Base-by-base conservation (phyloP, 2,888 invertebrate species). In the Dryocosmus kuriphilus region DNA sequence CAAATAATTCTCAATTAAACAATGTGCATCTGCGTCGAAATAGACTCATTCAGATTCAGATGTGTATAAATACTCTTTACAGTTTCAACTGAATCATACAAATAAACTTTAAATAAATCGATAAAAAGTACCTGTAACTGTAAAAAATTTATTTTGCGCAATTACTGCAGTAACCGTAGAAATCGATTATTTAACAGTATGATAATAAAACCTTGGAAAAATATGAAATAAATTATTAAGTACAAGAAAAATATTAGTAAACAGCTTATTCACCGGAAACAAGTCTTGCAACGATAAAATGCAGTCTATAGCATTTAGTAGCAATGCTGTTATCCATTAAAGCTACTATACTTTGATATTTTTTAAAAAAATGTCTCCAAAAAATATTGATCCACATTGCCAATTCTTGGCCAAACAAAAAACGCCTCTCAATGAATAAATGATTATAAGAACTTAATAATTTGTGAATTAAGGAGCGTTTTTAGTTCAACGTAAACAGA, bases 21-120 rank as follows among this genome's bases (percentile, higher is more conserved):
- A 84, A 84, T 82, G 88, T 89, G 88, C 89, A 85, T 83, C 85
- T 89, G 89, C 90, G 27, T 24, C 71, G 30, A 51, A 30, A n/a
- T 71, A 35, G 24, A 61, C 74, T 60, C 61, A 16, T 61, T 74
- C 30, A 74, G 35, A 73, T 55, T 24, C 2, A 57, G 22, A 41
- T 55, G 30, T 74, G 51, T n/a, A 38, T 57, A 46, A 46, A 55
- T n/a, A 32, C 24, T n/a, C 30, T 32, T 57, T 30, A 30, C n/a
- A 30, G 5, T 74, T 60, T 9, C 9, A 24, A 30, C 8, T 51
- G 8, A n/a, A n/a, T n/a, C n/a, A 51, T 51, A 51, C 51, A n/a
- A 51, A 8, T 51, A 51, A 51, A 51, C n/a, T 51, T 51, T 9
- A n/a, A 51, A 7, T n/a, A n/a, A 51, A 51, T 51, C n/a, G n/a